Conservation (phyloP, 2,113 vertebrate species). For the Chaetorhynchus papuensis region DNA sequence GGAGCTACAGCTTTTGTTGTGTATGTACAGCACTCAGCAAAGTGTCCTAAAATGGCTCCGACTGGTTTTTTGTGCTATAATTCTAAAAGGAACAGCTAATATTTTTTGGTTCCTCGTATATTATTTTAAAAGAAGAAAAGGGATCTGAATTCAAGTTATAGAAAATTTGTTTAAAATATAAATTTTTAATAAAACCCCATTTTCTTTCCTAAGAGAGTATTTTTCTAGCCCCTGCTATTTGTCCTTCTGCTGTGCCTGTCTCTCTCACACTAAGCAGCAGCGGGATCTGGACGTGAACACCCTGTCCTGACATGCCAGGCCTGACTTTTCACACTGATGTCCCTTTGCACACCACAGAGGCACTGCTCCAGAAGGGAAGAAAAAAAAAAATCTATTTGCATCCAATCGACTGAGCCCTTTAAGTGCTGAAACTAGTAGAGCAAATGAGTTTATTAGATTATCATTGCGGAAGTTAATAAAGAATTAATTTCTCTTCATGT, state of each 20-base stretch:
- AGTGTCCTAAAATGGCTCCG: background rate
- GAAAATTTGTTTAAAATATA: background rate
- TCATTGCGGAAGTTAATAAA: constrained; percentile 92
- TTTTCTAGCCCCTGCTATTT: background rate
- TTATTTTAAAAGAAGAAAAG: background rate
- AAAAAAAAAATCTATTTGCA: constrained; percentile 72
- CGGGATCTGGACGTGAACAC: background rate
- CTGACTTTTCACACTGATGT: constrained; percentile 50
- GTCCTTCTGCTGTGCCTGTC: background rate
- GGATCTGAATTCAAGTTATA: background rate
- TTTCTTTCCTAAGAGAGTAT: background rate
- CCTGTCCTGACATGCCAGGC: background rate
- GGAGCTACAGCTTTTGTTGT: background rate
- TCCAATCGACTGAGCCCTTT: constrained; percentile 70
- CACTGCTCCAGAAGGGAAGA: constrained; percentile 67
- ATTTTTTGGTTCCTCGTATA: background rate
- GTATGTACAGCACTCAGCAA: background rate
- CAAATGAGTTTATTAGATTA: constrained; percentile 89
- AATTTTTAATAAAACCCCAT: background rate
- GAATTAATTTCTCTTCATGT: constrained; percentile 92
- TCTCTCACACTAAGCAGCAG: background rate
- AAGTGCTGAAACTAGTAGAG: constrained; percentile 78
- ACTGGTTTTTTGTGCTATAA: background rate
- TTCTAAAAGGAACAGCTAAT: background rate
- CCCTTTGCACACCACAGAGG: constrained; percentile 70